Conservation (phyloP, 2,113 vertebrate genomes). For the Eurypyga helias region DNA sequence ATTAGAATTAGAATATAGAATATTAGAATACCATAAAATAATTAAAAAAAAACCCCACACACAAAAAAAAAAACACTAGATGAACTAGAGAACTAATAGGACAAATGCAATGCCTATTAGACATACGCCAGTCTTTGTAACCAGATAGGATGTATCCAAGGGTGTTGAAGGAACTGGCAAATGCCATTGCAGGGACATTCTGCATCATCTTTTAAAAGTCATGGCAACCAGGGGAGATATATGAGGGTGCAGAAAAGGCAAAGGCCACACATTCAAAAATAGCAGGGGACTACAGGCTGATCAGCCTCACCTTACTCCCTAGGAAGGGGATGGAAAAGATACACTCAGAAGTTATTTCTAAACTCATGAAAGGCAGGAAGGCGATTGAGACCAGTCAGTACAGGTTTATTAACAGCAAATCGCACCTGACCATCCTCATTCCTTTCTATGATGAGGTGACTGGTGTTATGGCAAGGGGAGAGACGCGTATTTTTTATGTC, state of each 20-base stretch:
- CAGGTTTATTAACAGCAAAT: background rate
- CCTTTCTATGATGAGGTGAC: background rate
- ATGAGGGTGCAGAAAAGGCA: background rate
- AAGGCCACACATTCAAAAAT: background rate
- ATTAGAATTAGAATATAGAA: background rate
- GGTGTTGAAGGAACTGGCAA: background rate
- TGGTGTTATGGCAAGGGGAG: background rate
- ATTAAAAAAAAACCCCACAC: no score
- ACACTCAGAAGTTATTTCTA: background rate
- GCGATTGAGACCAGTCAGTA: background rate
- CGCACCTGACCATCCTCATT: background rate
- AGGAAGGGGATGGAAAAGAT: background rate
- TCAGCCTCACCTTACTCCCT: background rate
- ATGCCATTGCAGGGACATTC: background rate
- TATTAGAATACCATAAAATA: background rate
- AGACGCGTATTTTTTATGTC: background rate
- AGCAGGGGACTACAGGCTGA: background rate
- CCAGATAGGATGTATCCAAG: background rate
- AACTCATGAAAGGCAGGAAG: background rate
- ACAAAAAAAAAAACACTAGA: no score
- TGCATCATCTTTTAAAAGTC: background rate
- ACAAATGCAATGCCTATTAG: background rate
- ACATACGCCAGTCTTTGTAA: background rate
- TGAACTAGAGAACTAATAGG: background rate
- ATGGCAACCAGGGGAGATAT: background rate